These are phyloP conservation scores for Caenorhabditis panamensis DNA, from an alignment of 2,888 invertebrate genomes.

Conservation along the genomic window DNA sequence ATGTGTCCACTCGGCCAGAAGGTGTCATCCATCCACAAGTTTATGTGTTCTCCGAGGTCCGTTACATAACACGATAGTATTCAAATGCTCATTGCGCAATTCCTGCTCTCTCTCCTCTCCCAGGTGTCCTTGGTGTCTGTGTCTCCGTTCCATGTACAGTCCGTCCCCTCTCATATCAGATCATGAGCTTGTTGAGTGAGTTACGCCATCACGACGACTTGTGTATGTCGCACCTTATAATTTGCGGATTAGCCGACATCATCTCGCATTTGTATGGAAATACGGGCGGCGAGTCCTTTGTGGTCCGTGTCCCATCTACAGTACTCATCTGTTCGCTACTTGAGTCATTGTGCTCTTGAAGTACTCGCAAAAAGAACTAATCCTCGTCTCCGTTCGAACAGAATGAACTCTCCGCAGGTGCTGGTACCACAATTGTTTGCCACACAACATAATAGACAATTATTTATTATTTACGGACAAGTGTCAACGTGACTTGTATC, in stretches of 20 bases:
- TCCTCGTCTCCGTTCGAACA: slow-evolving; percentile 2
- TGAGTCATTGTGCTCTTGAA: slow-evolving; percentile 31
- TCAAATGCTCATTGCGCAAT: slow-evolving; percentile 50
- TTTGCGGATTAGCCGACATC: slow-evolving; percentile 62
- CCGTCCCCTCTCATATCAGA: slow-evolving; percentile 25
- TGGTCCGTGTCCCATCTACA: neutral
- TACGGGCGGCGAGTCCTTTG: slow-evolving; percentile 44
- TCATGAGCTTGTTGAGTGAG: slow-evolving; percentile 39
- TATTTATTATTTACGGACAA: no score
- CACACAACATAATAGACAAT: slow-evolving; percentile 15
- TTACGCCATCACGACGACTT: slow-evolving; percentile 55
- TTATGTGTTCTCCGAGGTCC: slow-evolving; percentile 26
- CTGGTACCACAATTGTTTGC: neutral
- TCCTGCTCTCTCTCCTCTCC: slow-evolving; percentile 49
- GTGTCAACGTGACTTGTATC: slow-evolving; percentile 8
- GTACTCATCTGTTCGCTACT: slow-evolving; percentile 6
- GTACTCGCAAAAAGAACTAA: slow-evolving; percentile 54
- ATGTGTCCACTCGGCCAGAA: slow-evolving; percentile 30
- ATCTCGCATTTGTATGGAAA: slow-evolving; percentile 54
- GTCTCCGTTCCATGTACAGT: slow-evolving; percentile 4
- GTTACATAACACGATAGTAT: slow-evolving; percentile 47
- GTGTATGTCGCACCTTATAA: slow-evolving; percentile 61
- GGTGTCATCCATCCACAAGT: slow-evolving; percentile 41
- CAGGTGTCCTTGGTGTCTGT: slow-evolving; percentile 48
- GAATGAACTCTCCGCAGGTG: slow-evolving; percentile 27